Percentiles rank a stretch among this genome's conserved stretches.
Evolutionary conservation across 2,113 vertebrate species (phyloP).

Genomic region (Dendropsophus ebraccatus): DNA sequence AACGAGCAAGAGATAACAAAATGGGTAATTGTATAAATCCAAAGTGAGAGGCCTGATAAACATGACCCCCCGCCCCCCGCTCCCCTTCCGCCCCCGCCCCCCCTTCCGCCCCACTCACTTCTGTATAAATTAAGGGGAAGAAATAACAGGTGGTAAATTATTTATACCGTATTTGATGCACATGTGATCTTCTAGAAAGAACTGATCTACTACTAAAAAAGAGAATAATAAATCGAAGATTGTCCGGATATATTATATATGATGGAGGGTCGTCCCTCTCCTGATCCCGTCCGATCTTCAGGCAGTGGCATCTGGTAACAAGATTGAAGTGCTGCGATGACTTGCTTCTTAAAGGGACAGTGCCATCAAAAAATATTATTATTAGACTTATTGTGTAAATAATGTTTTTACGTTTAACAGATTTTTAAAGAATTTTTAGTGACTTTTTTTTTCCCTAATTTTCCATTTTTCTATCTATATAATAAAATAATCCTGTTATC

Average conservation of each 20-base stretch:
- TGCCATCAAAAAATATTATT: too few relatives aligned
- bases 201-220: not conserved
- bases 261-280: not conserved
- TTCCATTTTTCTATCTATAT: too few relatives aligned
- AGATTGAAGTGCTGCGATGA: not conserved
- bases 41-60: conserved; percentile 5
- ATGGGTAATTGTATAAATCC: conserved; percentile 7
- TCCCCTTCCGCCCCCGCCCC: not conserved
- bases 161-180: not conserved
- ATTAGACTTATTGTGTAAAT: too few relatives aligned
- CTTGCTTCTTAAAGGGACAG: not conserved
- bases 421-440: too few relatives aligned
- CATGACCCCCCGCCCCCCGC: not conserved
- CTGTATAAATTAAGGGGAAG: not conserved
- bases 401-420: too few relatives aligned
- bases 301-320: not conserved
- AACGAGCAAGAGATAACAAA: not conserved
- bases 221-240: not conserved
- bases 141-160: not conserved
- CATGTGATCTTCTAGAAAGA: not conserved
- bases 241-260: not conserved
- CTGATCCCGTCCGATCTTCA: not conserved
- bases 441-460: too few relatives aligned
- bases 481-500: too few relatives aligned
- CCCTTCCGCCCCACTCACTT: not conserved